Percentiles rank a stretch among this genome's conserved stretches.
Evolutionary conservation across 1,140 invertebrate genomes (phyloP).

Genomic region (Phymorhynchus buccinoides): DNA sequence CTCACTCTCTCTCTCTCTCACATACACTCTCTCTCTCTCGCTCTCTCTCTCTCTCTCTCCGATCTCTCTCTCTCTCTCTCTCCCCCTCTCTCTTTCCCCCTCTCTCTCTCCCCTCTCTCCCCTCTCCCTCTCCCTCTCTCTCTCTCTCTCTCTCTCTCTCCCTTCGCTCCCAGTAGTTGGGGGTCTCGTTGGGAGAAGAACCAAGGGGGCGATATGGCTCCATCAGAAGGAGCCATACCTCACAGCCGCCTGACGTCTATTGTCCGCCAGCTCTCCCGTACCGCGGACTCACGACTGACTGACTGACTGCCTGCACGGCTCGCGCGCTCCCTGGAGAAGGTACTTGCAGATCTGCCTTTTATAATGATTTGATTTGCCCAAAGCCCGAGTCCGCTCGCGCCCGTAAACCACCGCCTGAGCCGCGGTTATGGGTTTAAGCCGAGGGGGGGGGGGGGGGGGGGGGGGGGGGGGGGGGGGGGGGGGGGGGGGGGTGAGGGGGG

Average conservation of each 20-base stretch:
- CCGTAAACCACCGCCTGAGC: slow-evolving; percentile 12
- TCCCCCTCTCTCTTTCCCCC: not conserved
- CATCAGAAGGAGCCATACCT: slow-evolving; percentile 30
- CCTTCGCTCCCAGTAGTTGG: not conserved
- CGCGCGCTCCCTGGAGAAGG: not conserved
- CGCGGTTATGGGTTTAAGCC: slow-evolving; percentile 14
- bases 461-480: not conserved
- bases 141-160: not conserved
- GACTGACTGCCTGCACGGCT: too few relatives aligned
- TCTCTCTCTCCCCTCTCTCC: not conserved
- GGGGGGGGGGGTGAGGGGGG: too few relatives aligned
- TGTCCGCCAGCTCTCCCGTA: slow-evolving; percentile 1
- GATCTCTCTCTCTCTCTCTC: too few relatives aligned
- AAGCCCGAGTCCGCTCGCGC: not conserved
- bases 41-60: too few relatives aligned
- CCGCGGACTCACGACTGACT: slow-evolving; percentile 9
- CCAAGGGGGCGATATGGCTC: slow-evolving; percentile 27
- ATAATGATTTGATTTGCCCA: slow-evolving; percentile 29
- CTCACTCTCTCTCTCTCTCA: too few relatives aligned
- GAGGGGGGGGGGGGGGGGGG: not conserved
- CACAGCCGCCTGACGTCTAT: slow-evolving; percentile 31
- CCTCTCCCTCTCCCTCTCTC: not conserved
- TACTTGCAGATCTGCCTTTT: slow-evolving; percentile 11
- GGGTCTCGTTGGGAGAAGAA: not conserved
- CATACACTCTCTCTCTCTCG: too few relatives aligned